A percentile compares a stretch with the other conserved stretches of the same genome.
Conservation (phyloP, 2,113 vertebrate species). For the Recurvirostra avosetta region DNA sequence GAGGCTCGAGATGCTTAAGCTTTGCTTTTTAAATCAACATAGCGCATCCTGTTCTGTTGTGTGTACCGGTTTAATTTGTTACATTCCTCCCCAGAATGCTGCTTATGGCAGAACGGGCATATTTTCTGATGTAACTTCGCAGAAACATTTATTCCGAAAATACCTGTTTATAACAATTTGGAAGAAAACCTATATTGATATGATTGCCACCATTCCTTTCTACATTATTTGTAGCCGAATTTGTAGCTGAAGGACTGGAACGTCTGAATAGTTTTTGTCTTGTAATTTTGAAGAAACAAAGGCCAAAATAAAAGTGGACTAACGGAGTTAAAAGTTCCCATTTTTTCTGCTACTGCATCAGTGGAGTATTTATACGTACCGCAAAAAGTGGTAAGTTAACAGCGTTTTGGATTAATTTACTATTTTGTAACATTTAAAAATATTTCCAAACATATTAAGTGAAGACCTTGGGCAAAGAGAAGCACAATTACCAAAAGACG, state of each 20-base stretch:
- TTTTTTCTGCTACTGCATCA: too few species aligned
- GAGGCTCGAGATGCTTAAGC: not conserved
- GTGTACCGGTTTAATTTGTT: rapidly evolving
- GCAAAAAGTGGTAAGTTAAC: not conserved
- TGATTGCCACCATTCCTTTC: rapidly evolving
- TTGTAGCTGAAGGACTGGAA: not conserved
- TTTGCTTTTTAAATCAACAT: not conserved
- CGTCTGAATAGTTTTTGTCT: not conserved
- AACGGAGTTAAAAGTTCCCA: rapidly evolving
- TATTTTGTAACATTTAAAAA: not conserved
- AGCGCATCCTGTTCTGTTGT: rapidly evolving
- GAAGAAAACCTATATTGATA: not conserved
- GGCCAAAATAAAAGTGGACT: not conserved
- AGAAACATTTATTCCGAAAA: not conserved
- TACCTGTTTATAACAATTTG: rapidly evolving
- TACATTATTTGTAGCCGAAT: not conserved
- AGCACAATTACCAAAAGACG: not conserved
- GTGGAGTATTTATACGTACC: rapidly evolving
- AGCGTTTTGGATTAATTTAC: not conserved
- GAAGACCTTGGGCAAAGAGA: not conserved
- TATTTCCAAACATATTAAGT: not conserved
- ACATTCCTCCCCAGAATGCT: not conserved
- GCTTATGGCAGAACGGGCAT: rapidly evolving
- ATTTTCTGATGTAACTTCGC: not conserved
- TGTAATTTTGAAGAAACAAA: not conserved